Conservation (phyloP, 2,888 invertebrate genomes). For the Zootermopsis nevadensis region DNA sequence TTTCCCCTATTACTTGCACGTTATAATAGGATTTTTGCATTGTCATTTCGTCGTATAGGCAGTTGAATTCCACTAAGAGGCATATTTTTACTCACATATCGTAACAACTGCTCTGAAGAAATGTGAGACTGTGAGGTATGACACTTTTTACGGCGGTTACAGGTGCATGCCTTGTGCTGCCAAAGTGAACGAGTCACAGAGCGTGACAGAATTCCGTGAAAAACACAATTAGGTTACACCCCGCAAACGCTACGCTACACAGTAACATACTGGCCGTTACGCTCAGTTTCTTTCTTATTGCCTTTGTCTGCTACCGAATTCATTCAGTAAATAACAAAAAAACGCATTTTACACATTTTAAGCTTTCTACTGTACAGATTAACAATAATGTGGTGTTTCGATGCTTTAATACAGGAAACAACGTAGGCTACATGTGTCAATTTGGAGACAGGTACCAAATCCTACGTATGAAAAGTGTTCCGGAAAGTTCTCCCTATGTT, state of each 20-base stretch:
- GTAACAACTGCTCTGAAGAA: not conserved
- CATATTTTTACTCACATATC: constrained; percentile 13
- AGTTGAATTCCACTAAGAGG: not conserved
- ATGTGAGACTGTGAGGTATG: not conserved
- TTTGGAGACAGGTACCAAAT: too few species aligned
- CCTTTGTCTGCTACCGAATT: not conserved
- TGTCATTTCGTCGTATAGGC: constrained; percentile 17
- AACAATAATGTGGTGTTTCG: not conserved
- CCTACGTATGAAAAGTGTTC: too few species aligned
- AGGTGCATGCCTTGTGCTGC: not conserved
- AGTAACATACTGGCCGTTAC: not conserved
- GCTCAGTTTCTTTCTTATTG: not conserved
- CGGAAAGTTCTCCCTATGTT: too few species aligned
- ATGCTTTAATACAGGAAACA: too few species aligned
- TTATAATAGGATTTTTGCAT: constrained; percentile 5
- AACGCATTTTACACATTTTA: not conserved
- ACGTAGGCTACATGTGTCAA: too few species aligned
- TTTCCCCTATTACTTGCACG: not conserved
- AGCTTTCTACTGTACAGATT: constrained; percentile 8
- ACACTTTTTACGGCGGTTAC: not conserved
- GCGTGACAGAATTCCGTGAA: constrained; percentile 23
- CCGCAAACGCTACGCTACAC: not conserved
- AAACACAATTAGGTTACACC: constrained; percentile 5
- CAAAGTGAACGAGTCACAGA: not conserved
- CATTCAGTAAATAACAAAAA: not conserved